phyloP scores from a whole-genome alignment of 2,113 vertebrate genomes.

The Hyaena hyaena region DNA sequence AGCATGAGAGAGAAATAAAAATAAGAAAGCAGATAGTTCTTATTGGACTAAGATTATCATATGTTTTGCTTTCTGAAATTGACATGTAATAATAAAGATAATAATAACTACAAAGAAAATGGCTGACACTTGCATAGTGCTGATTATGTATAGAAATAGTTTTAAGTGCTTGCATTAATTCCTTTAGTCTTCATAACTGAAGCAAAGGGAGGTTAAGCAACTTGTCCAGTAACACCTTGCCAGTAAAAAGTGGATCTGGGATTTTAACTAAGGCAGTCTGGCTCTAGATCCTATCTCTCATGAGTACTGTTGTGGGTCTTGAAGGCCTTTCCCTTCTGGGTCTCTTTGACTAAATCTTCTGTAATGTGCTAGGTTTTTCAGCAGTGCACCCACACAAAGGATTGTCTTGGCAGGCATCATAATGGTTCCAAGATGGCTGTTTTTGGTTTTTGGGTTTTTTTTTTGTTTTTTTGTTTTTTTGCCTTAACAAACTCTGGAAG shows the following conservation, averaged over 20 bases:
- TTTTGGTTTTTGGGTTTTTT: not conserved
- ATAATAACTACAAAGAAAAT: not conserved
- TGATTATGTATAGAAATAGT: not conserved
- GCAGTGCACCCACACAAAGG: not conserved
- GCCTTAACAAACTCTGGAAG: not conserved
- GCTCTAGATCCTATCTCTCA: not conserved
- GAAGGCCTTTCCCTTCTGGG: not conserved
- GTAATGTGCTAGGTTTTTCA: not conserved
- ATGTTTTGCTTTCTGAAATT: not conserved
- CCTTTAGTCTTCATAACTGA: constrained; percentile 37
- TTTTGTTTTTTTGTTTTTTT: not conserved
- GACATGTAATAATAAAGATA: not conserved
- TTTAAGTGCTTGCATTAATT: not conserved
- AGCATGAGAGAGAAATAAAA: not conserved
- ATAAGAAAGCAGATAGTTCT: not conserved
- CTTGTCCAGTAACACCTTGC: not conserved
- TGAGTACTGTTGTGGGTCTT: not conserved
- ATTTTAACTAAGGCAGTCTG: not conserved
- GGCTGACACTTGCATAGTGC: not conserved
- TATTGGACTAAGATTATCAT: not conserved
- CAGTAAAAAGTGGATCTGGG: not conserved
- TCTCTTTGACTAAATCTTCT: not conserved
- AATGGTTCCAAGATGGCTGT: not conserved
- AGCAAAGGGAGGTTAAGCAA: not conserved
- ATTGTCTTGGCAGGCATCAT: not conserved